These are phyloP conservation scores for Ophion costatus DNA, from an alignment of 2,888 invertebrate species.

Conservation along the genomic window DNA sequence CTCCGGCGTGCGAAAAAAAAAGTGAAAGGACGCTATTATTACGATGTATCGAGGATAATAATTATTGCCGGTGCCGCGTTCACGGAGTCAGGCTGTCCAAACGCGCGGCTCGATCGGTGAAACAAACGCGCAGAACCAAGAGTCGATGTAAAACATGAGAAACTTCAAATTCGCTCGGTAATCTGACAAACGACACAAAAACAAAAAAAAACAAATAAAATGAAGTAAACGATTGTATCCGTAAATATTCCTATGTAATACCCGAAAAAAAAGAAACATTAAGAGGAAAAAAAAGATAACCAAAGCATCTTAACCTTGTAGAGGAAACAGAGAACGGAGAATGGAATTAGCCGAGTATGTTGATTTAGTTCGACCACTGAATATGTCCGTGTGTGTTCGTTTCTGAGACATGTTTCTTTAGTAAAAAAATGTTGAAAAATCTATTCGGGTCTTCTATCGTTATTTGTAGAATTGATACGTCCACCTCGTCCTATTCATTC, in stretches of 20 bases:
- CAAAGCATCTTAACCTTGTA: constrained; percentile 80
- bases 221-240: constrained; percentile 74
- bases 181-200: constrained; percentile 71
- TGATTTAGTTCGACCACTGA: constrained; percentile 81
- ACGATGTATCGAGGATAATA: constrained; percentile 53
- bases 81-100: constrained; percentile 46
- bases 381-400: constrained; percentile 86
- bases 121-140: constrained; percentile 49
- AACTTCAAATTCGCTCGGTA: constrained; percentile 73
- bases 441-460: neutral
- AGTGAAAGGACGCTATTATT: constrained; percentile 40
- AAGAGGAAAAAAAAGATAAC: constrained; percentile 72
- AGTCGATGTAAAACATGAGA: constrained; percentile 42
- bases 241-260: constrained; percentile 79
- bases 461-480: neutral
- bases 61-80: constrained; percentile 51
- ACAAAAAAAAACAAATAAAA: constrained; percentile 39
- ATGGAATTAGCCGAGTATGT: constrained; percentile 79
- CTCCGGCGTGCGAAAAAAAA: constrained; percentile 30
- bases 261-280: constrained; percentile 70
- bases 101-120: constrained; percentile 40
- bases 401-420: constrained; percentile 86
- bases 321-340: constrained; percentile 72
- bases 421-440: constrained; percentile 83
- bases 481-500: neutral